phyloP scores from a whole-genome alignment of 1,140 invertebrate species.

The Drosophila prosaltans region DNA sequence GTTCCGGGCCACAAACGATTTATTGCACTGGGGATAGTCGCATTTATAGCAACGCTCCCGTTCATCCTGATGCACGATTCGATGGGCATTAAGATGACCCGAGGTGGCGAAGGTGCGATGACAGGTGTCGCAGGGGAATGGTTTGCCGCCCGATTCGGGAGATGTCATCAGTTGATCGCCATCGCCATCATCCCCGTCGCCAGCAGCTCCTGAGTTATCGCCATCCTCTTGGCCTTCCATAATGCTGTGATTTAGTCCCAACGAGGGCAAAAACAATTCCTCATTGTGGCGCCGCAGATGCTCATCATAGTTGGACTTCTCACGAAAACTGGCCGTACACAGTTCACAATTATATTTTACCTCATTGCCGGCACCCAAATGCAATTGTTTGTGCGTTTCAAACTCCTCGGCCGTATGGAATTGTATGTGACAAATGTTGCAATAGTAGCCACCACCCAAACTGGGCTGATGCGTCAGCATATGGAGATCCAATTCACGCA shows the following conservation, averaged over 20 bases:
- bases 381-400: slow-evolving; percentile 69
- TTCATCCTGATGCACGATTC: slow-evolving; percentile 65
- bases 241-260: slow-evolving; percentile 69
- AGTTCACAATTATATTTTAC: slow-evolving; percentile 73
- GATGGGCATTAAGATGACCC: slow-evolving; percentile 69
- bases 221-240: slow-evolving; percentile 36
- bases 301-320: slow-evolving; percentile 77
- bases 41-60: slow-evolving; percentile 69
- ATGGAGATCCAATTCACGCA: slow-evolving; percentile 71
- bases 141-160: slow-evolving; percentile 42
- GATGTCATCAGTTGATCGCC: slow-evolving; percentile 20
- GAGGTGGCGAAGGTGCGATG: slow-evolving; percentile 64
- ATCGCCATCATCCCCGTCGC: slow-evolving; percentile 34
- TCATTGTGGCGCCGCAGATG: slow-evolving; percentile 77
- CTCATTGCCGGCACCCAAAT: slow-evolving; percentile 61
- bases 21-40: slow-evolving; percentile 73
- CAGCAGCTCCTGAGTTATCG: slow-evolving; percentile 7
- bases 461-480: slow-evolving; percentile 68
- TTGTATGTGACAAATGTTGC: slow-evolving; percentile 66
- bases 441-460: slow-evolving; percentile 58
- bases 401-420: slow-evolving; percentile 69
- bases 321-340: slow-evolving; percentile 77
- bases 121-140: slow-evolving; percentile 64
- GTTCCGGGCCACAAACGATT: slow-evolving; percentile 83
- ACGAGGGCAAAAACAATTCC: slow-evolving; percentile 68